Evolutionary conservation across 2,888 invertebrate species (phyloP).

Genomic region (Netelia inedita): DNA sequence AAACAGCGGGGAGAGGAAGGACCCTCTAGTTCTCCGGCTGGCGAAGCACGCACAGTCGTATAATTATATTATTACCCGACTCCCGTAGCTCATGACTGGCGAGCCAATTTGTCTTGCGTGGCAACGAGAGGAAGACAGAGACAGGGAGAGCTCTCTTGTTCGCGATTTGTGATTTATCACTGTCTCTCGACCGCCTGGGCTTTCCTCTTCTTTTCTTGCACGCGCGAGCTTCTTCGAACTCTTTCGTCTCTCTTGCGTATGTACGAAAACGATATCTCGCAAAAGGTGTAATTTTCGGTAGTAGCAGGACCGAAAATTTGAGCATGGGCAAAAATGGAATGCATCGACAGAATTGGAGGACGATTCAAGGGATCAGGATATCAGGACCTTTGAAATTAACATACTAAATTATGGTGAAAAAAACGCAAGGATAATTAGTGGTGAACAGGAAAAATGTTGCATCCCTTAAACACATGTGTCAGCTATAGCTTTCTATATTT

Average conservation of each 20-base stretch:
- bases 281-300: constrained; percentile 75
- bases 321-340: constrained; percentile 13
- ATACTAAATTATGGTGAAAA: too few relatives aligned
- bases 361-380: too few relatives aligned
- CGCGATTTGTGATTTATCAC: constrained; percentile 82
- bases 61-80: constrained; percentile 83
- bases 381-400: too few relatives aligned
- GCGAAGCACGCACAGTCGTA: constrained; percentile 73
- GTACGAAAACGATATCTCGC: constrained; percentile 29
- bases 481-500: too few relatives aligned
- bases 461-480: too few relatives aligned
- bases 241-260: constrained; percentile 16
- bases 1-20: background rate
- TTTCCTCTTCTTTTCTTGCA: constrained; percentile 67
- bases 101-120: constrained; percentile 81
- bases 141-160: constrained; percentile 71
- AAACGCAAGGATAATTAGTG: constrained; percentile 13
- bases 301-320: constrained; percentile 23
- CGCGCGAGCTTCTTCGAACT: background rate
- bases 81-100: constrained; percentile 80
- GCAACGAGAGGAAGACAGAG: constrained; percentile 74
- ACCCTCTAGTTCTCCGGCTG: background rate
- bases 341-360: constrained; percentile 16
- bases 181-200: constrained; percentile 71
- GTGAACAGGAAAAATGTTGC: constrained; percentile 10